phyloP scores from a whole-genome alignment of 2,797 vertebrate species.

The Sebastes itinus region DNA sequence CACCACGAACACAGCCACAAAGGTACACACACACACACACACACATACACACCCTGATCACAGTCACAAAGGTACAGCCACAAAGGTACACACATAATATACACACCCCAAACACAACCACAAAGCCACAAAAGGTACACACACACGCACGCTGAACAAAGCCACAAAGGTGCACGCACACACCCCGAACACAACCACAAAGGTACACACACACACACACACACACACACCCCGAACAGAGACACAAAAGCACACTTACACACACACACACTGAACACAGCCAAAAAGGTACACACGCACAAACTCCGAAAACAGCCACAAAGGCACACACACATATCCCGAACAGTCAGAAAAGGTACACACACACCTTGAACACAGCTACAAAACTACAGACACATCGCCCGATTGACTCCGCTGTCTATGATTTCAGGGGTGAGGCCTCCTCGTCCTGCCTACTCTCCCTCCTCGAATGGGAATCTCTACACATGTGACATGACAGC shows the following conservation, averaged over 20 bases:
- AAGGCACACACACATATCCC: too few species aligned
- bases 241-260: too few species aligned
- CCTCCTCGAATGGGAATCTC: slow-evolving; percentile 77
- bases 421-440: slow-evolving; percentile 65
- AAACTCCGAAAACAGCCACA: too few species aligned
- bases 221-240: background rate
- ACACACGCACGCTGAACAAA: background rate
- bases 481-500: slow-evolving; percentile 40
- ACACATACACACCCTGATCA: slow-evolving; percentile 49
- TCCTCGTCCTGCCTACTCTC: slow-evolving; percentile 71
- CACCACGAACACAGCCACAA: background rate
- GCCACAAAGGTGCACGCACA: too few species aligned
- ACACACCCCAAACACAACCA: too few species aligned
- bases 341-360: background rate
- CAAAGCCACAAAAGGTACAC: too few species aligned
- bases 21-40: background rate
- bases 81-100: slow-evolving; percentile 25
- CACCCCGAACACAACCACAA: too few species aligned
- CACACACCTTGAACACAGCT: background rate
- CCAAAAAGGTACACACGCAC: too few species aligned
- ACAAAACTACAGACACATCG: slow-evolving; percentile 15
- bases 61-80: background rate
- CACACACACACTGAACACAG: background rate
- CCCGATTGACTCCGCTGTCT: background rate
- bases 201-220: background rate